Percentiles rank a stretch among this genome's conserved stretches.
These are phyloP conservation scores for Hoplodrina ambigua DNA, from an alignment of 2,888 invertebrate genomes.

Conservation along the genomic window DNA sequence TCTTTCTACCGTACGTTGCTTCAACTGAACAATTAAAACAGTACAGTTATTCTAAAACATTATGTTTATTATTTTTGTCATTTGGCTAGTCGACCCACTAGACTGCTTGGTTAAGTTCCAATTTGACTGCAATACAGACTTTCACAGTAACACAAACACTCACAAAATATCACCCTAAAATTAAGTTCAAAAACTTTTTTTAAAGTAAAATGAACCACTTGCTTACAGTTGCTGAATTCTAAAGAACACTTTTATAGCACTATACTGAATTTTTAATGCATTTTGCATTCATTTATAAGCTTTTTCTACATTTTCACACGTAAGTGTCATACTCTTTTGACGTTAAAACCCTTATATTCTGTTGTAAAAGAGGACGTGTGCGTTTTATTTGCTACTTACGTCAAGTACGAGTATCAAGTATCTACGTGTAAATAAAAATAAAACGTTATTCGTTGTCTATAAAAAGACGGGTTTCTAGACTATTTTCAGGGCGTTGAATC, in stretches of 20 bases:
- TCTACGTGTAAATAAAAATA: slow-evolving; percentile 45
- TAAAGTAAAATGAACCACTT: slow-evolving; percentile 71
- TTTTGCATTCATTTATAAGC: slow-evolving; percentile 72
- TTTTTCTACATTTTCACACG: slow-evolving; percentile 74
- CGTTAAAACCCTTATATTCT: slow-evolving; percentile 66
- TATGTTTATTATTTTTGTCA: no score
- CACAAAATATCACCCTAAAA: slow-evolving; percentile 51
- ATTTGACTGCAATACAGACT: slow-evolving; percentile 4
- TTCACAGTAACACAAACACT: slow-evolving; percentile 35
- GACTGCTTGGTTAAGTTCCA: not conserved
- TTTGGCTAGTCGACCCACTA: not conserved
- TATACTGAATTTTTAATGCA: slow-evolving; percentile 75
- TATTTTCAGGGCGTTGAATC: slow-evolving; percentile 49
- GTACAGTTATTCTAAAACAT: not conserved
- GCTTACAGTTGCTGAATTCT: slow-evolving; percentile 71
- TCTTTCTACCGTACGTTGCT: no score
- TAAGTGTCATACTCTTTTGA: slow-evolving; percentile 79
- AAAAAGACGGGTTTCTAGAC: slow-evolving; percentile 31
- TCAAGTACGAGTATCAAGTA: slow-evolving; percentile 29
- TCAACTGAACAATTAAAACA: not conserved
- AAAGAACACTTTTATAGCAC: slow-evolving; percentile 74
- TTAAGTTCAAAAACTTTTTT: slow-evolving; percentile 62
- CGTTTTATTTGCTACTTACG: slow-evolving; percentile 48
- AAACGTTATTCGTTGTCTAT: slow-evolving; percentile 35
- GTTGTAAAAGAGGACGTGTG: slow-evolving; percentile 44